A percentile compares a stretch with the other conserved stretches of the same genome.
These are phyloP conservation scores for Okamejei kenojei DNA, from an alignment of 2,797 vertebrate genomes.

Conservation along the genomic window DNA sequence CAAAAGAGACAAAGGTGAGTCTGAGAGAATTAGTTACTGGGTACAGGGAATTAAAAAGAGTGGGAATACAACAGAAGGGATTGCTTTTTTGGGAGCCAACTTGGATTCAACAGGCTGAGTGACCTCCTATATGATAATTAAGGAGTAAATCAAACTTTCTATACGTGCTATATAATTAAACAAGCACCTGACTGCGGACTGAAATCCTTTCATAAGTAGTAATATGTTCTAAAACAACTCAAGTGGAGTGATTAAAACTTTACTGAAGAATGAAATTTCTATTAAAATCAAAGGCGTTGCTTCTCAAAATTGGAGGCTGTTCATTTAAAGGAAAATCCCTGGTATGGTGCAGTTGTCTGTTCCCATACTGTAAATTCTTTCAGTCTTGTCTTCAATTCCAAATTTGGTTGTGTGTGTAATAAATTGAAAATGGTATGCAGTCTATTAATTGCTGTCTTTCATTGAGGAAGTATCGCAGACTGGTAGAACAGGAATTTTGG, in stretches of 20 bases:
- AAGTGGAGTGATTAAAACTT: not conserved
- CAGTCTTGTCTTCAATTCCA: not conserved
- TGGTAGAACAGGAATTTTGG: conserved; percentile 33
- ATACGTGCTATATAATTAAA: not conserved
- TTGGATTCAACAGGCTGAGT: too few relatives aligned
- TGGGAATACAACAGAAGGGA: too few relatives aligned
- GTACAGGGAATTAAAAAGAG: too few relatives aligned
- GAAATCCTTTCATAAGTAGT: not conserved
- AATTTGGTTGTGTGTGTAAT: not conserved
- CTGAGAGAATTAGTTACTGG: too few relatives aligned
- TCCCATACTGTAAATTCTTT: not conserved
- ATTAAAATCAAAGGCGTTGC: not conserved
- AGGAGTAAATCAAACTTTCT: not conserved
- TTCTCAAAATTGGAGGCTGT: not conserved
- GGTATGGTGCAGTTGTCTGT: not conserved
- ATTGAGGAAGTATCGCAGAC: conserved; percentile 6
- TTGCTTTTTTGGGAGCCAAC: too few relatives aligned
- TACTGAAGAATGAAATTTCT: not conserved
- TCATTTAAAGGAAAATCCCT: not conserved
- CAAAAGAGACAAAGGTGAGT: too few relatives aligned
- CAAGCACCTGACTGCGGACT: not conserved
- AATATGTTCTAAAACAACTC: not conserved
- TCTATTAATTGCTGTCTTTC: not conserved
- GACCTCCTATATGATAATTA: too few relatives aligned
- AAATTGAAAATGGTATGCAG: not conserved